Base-by-base conservation (phyloP, 2,113 vertebrate genomes). In the Stictonetta naevosa region DNA sequence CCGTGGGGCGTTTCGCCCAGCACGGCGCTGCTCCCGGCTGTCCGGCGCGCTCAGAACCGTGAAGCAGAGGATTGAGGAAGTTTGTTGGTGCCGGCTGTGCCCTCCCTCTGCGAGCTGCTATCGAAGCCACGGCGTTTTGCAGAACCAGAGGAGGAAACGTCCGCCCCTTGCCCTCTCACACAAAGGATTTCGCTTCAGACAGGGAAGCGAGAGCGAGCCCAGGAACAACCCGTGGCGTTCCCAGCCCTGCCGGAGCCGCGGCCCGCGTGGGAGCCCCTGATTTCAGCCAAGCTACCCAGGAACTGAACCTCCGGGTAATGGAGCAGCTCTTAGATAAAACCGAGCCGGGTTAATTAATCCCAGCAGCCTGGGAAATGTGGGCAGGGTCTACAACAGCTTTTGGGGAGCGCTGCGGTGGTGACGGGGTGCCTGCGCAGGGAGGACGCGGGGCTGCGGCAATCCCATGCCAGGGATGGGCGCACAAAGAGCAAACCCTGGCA, bases 151-250 rank as follows among this genome's bases (percentile, higher is more conserved):
- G 34, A 84, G 83, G 80, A 56, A 81, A 15, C 2, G 5, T 42
- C 8, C 15, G 3, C 17, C 13, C 20, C 26, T 0, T 18, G 10
- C 33, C 3, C 20, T 68, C 58, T 82, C 8, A 3, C 26, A 81
- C 60, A 21, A 74, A 78, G 36, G 40, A 33, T 81, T 83, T 29
- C 31, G 10, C 84, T 59, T 63, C 0, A 0, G 56, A 83, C 38
- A 42, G 6, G 82, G 95, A 93, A 95, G 63, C 2, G 56, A 77
- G 66, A 82, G 36, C 79, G 71, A 68, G 11, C 58, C 86, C 21
- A 1, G 77, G 7, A 11, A 25, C 3, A 33, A 77, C 55, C 44
- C 28, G 11, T 1, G 8, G 68, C 0, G 0, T 28, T 8, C 36
- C 7, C 36, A 40, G 62, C 62, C 26, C 50, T 52, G 50, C 50